phyloP scores from a whole-genome alignment of 2,797 vertebrate genomes.

The Halcyon smyrnensis region DNA sequence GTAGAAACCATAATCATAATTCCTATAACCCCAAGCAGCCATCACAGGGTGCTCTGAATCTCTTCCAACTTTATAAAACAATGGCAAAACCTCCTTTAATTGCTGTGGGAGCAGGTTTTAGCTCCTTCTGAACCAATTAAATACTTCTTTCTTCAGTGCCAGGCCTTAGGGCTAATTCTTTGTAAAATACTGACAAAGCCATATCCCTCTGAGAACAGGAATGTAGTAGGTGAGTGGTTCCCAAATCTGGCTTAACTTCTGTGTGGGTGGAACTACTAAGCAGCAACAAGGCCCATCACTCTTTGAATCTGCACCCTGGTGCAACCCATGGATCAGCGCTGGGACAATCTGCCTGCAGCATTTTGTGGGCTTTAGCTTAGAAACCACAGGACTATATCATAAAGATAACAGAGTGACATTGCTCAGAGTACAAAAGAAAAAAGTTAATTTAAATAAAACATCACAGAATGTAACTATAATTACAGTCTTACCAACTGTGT shows the following conservation, averaged over 20 bases:
- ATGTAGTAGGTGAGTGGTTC: neutral
- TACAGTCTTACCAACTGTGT: neutral
- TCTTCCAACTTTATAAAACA: neutral
- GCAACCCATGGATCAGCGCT: neutral
- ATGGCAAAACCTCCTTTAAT: neutral
- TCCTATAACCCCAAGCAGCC: constrained; percentile 25
- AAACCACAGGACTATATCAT: neutral
- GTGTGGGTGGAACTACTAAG: neutral
- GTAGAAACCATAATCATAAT: neutral
- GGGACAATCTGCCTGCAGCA: neutral
- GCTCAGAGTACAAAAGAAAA: neutral
- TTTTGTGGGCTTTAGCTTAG: neutral
- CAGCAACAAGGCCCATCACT: neutral
- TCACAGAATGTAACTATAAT: neutral
- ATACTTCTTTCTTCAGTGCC: neutral
- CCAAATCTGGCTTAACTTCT: neutral
- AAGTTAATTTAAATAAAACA: neutral
- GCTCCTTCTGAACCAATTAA: constrained; percentile 2
- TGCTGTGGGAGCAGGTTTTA: neutral
- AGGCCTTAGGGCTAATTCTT: neutral
- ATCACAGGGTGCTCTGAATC: neutral
- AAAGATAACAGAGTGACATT: neutral
- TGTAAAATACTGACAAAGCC: neutral
- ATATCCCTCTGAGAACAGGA: neutral
- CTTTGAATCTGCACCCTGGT: neutral